Percentiles rank a stretch among this genome's conserved stretches.
Conservation (phyloP, 2,888 invertebrate genomes). For the Mesorhabditis spiculigera region DNA sequence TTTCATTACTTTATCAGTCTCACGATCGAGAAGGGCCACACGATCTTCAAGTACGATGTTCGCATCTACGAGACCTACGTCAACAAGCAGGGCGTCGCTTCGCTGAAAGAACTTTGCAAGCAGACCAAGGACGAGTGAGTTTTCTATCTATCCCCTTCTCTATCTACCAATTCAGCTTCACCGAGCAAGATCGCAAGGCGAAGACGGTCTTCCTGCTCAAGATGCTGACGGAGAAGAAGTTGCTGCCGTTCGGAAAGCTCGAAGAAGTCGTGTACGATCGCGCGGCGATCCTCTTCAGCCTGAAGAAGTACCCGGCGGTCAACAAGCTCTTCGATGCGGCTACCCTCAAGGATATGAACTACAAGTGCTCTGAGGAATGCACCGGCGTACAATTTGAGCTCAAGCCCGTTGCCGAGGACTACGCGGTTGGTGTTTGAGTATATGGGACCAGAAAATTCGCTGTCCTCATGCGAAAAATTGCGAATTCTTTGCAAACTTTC, state of each 20-base stretch:
- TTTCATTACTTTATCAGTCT: not conserved
- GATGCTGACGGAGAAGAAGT: constrained; percentile 8
- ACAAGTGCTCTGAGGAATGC: not conserved
- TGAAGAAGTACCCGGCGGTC: constrained; percentile 9
- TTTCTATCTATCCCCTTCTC: not conserved
- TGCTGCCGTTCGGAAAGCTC: not conserved
- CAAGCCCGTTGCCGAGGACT: constrained; percentile 9
- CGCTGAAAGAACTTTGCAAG: constrained; percentile 12
- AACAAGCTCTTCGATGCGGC: constrained; percentile 3
- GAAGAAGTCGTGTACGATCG: constrained; percentile 12
- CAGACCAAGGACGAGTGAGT: constrained; percentile 17
- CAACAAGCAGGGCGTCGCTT: constrained; percentile 6
- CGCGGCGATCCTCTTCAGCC: constrained; percentile 13
- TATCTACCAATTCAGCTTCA: constrained; percentile 8
- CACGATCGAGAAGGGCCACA: not conserved
- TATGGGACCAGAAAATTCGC: not conserved
- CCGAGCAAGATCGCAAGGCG: constrained; percentile 13
- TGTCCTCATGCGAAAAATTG: not conserved
- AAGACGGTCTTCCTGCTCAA: constrained; percentile 10
- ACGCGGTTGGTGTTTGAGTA: constrained; percentile 6
- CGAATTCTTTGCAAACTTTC: not conserved
- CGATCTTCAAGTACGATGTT: constrained; percentile 14
- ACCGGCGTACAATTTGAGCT: constrained; percentile 9
- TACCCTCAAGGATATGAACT: not conserved
- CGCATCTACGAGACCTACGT: constrained; percentile 10